phyloP scores from a whole-genome alignment of 1,140 invertebrate species.

The Orchestia grillus region DNA sequence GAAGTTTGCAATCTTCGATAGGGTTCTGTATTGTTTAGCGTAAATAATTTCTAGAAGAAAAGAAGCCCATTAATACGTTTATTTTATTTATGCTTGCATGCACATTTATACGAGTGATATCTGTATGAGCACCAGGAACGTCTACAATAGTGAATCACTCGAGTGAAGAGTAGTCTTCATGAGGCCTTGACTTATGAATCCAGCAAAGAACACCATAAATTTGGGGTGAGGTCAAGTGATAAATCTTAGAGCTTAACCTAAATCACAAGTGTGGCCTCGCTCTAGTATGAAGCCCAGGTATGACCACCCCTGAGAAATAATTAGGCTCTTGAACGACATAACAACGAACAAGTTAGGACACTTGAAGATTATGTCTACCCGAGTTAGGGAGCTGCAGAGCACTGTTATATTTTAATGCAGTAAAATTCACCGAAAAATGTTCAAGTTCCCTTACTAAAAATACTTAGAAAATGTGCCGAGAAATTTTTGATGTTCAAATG shows the following conservation, averaged over 20 bases:
- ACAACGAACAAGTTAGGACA: background rate
- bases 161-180: constrained; percentile 1
- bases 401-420: background rate
- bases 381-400: background rate
- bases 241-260: constrained; percentile 33
- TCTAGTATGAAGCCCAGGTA: background rate
- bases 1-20: background rate
- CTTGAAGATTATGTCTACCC: background rate
- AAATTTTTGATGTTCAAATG: background rate
- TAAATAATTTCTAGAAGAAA: background rate
- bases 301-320: constrained; percentile 4
- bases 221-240: constrained; percentile 36
- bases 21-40: background rate
- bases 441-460: background rate
- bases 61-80: background rate
- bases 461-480: background rate
- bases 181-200: constrained; percentile 6
- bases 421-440: background rate
- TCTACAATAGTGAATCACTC: background rate
- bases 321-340: background rate
- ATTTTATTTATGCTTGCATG: background rate
- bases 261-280: constrained; percentile 34
- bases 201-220: background rate
- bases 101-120: background rate
- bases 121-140: background rate